Conservation (phyloP, 2,113 vertebrate species). For the Pteropus alecto region DNA sequence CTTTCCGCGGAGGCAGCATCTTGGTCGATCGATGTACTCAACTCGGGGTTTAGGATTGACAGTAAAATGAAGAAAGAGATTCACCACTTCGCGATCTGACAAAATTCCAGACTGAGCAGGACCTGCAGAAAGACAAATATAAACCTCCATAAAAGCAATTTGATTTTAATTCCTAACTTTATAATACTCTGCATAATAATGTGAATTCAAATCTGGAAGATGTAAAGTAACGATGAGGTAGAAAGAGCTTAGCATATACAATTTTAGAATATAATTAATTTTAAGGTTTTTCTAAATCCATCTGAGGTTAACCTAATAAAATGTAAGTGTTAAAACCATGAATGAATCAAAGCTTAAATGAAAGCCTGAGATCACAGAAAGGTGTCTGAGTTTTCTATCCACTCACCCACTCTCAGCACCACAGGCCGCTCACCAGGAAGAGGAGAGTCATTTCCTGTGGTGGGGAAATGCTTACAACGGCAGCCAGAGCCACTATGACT, state of each 20-base stretch:
- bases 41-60: slow-evolving; percentile 97
- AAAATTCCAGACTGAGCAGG: slow-evolving; percentile 96
- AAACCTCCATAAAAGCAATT: background rate
- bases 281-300: background rate
- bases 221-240: background rate
- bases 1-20: slow-evolving; percentile 94
- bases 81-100: slow-evolving; percentile 95
- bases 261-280: background rate
- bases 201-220: background rate
- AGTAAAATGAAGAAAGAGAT: slow-evolving; percentile 97
- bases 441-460: background rate
- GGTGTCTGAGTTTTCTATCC: background rate
- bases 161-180: background rate
- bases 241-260: background rate
- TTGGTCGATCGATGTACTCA: slow-evolving; percentile 93
- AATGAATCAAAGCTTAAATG: background rate
- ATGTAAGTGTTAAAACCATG: background rate
- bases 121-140: slow-evolving; percentile 80
- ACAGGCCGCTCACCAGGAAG: background rate
- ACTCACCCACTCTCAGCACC: background rate
- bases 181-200: background rate
- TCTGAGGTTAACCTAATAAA: background rate
- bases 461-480: background rate
- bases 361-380: background rate
- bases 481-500: background rate